phyloP scores from a whole-genome alignment of 2,113 vertebrate species.

The Lepus timidus region DNA sequence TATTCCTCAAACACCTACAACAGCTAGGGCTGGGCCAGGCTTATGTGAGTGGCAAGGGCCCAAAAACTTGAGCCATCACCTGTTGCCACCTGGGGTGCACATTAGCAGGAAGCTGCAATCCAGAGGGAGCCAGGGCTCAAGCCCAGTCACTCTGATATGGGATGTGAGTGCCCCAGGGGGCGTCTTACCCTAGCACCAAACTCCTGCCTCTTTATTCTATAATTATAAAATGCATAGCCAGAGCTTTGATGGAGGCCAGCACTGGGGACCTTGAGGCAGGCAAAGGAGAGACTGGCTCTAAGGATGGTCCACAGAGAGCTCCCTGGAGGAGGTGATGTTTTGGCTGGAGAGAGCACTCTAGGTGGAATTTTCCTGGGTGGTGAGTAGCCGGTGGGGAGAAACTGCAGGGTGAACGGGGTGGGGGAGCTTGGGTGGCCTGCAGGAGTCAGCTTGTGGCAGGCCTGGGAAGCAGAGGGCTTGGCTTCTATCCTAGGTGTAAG shows the following conservation, averaged over 20 bases:
- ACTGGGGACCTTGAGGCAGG: background rate
- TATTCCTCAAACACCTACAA: no score
- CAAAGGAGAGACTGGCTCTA: background rate
- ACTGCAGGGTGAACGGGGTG: background rate
- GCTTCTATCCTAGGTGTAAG: background rate
- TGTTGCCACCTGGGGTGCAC: no score
- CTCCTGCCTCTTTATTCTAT: background rate
- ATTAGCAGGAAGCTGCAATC: no score
- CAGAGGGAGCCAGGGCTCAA: no score
- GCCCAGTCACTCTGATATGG: no score
- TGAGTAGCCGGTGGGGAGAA: background rate
- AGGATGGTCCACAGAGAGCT: background rate
- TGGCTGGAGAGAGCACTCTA: background rate
- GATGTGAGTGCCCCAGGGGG: no score
- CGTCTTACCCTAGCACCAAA: no score
- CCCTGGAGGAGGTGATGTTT: background rate
- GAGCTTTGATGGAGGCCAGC: background rate
- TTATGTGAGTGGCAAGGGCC: no score
- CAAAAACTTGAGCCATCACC: no score
- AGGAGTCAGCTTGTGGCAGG: background rate
- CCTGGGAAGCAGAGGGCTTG: background rate
- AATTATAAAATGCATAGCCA: slow-evolving; percentile 9
- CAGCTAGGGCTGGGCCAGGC: no score
- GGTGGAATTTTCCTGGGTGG: background rate
- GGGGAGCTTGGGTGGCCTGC: background rate